Evolutionary conservation across 2,113 vertebrate species (phyloP).

Genomic region (Trematocara variabile): DNA sequence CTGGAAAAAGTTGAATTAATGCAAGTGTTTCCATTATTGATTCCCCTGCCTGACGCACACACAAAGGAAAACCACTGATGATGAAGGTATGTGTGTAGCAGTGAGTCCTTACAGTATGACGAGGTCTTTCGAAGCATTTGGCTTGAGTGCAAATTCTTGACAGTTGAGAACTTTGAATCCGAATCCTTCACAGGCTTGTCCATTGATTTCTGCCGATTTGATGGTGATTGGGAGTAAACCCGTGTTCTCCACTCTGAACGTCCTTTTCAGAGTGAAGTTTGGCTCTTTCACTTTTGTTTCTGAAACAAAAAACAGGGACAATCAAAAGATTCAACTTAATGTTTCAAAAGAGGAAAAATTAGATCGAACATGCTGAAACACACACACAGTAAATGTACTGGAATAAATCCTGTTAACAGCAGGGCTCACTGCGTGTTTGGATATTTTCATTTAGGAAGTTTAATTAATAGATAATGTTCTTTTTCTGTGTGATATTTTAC

Average conservation of each 20-base stretch:
- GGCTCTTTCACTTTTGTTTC: constrained; percentile 89
- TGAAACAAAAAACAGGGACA: constrained; percentile 26
- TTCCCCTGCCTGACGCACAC: background rate
- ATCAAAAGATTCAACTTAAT: background rate
- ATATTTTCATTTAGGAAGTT: background rate
- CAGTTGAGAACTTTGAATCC: constrained; percentile 98
- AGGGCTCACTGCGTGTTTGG: background rate
- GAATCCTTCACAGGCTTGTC: constrained; percentile 90
- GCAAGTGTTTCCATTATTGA: background rate
- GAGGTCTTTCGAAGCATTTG: constrained; percentile 94
- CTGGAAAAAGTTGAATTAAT: background rate
- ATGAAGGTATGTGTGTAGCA: background rate
- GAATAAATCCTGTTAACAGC: background rate
- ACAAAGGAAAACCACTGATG: background rate
- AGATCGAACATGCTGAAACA: background rate
- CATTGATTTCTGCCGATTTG: constrained; percentile 88
- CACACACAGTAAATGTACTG: background rate
- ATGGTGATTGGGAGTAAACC: constrained; percentile 88
- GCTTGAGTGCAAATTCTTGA: constrained; percentile 90
- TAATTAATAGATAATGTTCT: background rate
- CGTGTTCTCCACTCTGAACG: constrained; percentile 92
- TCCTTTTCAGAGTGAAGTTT: constrained; percentile 91
- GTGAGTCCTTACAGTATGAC: constrained; percentile 82
- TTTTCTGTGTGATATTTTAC: background rate
- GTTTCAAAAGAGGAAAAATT: background rate